A percentile compares a stretch with the other conserved stretches of the same genome.
Evolutionary conservation across 1,140 invertebrate species (phyloP).

Genomic region (Papilio xuthus): DNA sequence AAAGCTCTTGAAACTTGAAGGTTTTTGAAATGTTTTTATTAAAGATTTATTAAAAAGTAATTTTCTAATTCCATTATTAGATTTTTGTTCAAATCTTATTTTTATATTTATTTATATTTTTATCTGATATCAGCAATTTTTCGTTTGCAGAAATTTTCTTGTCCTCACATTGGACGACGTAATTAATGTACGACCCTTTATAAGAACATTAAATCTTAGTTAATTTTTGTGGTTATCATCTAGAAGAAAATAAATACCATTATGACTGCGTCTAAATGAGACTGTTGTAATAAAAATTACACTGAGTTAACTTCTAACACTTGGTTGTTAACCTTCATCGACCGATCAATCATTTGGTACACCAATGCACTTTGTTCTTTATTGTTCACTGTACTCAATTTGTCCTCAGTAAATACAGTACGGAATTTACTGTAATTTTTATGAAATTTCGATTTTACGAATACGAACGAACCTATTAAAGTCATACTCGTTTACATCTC

Average conservation of each 20-base stretch:
- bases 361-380: neutral
- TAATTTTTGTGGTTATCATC: no score
- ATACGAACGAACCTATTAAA: neutral
- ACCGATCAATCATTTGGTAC: constrained; percentile 4
- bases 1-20: neutral
- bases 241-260: no score
- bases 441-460: neutral
- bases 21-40: no score
- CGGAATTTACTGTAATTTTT: neutral
- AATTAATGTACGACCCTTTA: no score
- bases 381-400: neutral
- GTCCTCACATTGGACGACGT: no score
- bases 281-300: no score
- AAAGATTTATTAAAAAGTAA: neutral
- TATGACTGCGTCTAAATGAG: no score
- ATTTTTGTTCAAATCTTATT: neutral
- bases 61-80: no score
- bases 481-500: neutral
- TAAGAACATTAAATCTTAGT: no score
- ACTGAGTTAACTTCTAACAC: neutral
- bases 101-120: neutral
- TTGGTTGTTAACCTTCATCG: neutral
- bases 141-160: no score
- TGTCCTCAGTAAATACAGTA: neutral
- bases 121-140: neutral